Evolutionary conservation across 2,888 invertebrate genomes (phyloP).

Genomic region (Tetrapedia diversipes): DNA sequence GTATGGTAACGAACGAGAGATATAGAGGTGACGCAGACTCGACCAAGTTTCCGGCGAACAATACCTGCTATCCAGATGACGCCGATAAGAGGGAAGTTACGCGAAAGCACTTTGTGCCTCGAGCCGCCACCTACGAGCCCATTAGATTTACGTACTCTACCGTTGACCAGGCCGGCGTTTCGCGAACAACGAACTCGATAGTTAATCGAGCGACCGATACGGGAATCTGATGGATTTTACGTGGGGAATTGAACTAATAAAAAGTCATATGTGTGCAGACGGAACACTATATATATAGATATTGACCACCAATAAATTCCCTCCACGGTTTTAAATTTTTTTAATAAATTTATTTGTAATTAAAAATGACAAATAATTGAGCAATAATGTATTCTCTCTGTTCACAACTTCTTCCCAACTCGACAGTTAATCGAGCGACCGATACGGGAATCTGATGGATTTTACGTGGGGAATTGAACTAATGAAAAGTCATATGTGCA

Average conservation of each 20-base stretch:
- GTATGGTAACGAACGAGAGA: too few species aligned
- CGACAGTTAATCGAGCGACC: slow-evolving; percentile 3
- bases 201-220: slow-evolving; percentile 7
- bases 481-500: too few species aligned
- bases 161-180: neutral
- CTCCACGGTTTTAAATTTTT: too few species aligned
- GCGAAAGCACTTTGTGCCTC: slow-evolving; percentile 12
- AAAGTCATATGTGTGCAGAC: too few species aligned
- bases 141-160: slow-evolving; percentile 20
- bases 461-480: too few species aligned
- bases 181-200: slow-evolving; percentile 10
- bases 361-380: too few species aligned
- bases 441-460: slow-evolving; percentile 7
- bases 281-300: too few species aligned
- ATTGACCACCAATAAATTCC: too few species aligned
- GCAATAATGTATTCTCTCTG: too few species aligned
- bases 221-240: slow-evolving; percentile 16
- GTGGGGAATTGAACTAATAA: too few species aligned
- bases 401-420: too few species aligned
- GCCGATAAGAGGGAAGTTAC: slow-evolving; percentile 38
- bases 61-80: slow-evolving; percentile 37
- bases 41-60: slow-evolving; percentile 25
- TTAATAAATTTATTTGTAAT: too few species aligned
- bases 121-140: neutral
- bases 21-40: neutral